Percentiles rank a stretch among this genome's conserved stretches.
phyloP scores from a whole-genome alignment of 2,888 invertebrate genomes.

The Melipona bicolor region DNA sequence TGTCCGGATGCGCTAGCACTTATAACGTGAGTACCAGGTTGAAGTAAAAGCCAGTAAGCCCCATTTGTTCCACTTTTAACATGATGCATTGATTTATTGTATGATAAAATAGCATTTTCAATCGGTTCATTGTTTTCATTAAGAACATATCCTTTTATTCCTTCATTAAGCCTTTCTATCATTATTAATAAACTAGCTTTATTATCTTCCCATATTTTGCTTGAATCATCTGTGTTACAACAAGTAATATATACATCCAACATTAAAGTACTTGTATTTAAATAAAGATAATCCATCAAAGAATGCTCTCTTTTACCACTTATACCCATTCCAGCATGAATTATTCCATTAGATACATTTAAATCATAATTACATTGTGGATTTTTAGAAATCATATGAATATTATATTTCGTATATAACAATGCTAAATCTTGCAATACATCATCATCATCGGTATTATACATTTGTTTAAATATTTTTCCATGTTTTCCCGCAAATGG shows the following conservation, averaged over 20 bases:
- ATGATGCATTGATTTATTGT: slow-evolving; percentile 77
- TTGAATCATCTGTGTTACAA: slow-evolving; percentile 77
- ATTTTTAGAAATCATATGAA: slow-evolving; percentile 64
- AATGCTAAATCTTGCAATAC: slow-evolving; percentile 73
- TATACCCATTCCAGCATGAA: slow-evolving; percentile 71
- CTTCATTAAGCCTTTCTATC: slow-evolving; percentile 71
- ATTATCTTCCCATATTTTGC: slow-evolving; percentile 77
- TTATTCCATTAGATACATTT: slow-evolving; percentile 63
- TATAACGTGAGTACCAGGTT: slow-evolving; percentile 85
- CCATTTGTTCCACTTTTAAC: slow-evolving; percentile 76
- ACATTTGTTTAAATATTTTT: slow-evolving; percentile 48
- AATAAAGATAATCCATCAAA: slow-evolving; percentile 80
- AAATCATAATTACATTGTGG: slow-evolving; percentile 69
- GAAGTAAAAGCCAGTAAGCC: slow-evolving; percentile 79
- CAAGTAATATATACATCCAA: slow-evolving; percentile 81
- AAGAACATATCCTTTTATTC: slow-evolving; percentile 79
- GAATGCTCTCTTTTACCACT: slow-evolving; percentile 66
- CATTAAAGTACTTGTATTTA: slow-evolving; percentile 79
- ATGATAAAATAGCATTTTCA: slow-evolving; percentile 73
- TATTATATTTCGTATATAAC: slow-evolving; percentile 73
- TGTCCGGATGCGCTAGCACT: slow-evolving; percentile 87
- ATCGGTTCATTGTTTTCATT: slow-evolving; percentile 77
- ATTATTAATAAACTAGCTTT: slow-evolving; percentile 76
- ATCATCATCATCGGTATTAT: slow-evolving; percentile 74
- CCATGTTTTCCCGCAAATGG: slow-evolving; percentile 74